Evolutionary conservation across 1,140 invertebrate species (phyloP).

Genomic region (Pinna nobilis): DNA sequence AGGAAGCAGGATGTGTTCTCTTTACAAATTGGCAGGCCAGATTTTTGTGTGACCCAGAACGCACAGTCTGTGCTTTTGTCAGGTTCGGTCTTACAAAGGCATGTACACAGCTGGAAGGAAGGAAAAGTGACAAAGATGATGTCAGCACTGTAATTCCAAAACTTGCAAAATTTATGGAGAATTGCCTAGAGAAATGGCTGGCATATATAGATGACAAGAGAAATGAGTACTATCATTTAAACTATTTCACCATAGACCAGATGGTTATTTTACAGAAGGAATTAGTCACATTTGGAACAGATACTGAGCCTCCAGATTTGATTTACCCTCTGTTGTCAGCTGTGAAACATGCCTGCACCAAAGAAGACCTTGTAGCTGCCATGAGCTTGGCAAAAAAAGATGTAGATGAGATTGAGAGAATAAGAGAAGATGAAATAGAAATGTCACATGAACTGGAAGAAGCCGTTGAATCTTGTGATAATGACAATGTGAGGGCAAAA

Average conservation of each 20-base stretch:
- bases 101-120: conserved; percentile 35
- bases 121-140: conserved; percentile 28
- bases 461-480: conserved; percentile 11
- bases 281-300: conserved; percentile 47
- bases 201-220: conserved; percentile 54
- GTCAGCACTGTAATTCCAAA: conserved; percentile 49
- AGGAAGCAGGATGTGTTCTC: conserved; percentile 59
- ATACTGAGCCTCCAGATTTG: conserved; percentile 28
- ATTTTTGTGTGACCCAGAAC: conserved; percentile 52
- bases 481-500: conserved; percentile 19
- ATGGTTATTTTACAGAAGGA: conserved; percentile 62
- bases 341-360: conserved; percentile 46
- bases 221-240: conserved; percentile 53
- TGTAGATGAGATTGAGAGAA: conserved; percentile 32
- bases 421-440: conserved; percentile 29
- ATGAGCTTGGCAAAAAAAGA: conserved; percentile 47
- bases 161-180: conserved; percentile 59
- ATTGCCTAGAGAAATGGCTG: conserved; percentile 59
- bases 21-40: conserved; percentile 60
- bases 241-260: conserved; percentile 63
- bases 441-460: conserved; percentile 17
- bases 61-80: conserved; percentile 44
- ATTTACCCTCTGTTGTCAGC: conserved; percentile 52
- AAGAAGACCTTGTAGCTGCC: conserved; percentile 48
- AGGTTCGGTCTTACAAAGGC: conserved; percentile 49